Evolutionary conservation across 2,113 vertebrate genomes (phyloP), one percentile per base, ranked within the genome.

Genomic region (Meles meles): DNA sequence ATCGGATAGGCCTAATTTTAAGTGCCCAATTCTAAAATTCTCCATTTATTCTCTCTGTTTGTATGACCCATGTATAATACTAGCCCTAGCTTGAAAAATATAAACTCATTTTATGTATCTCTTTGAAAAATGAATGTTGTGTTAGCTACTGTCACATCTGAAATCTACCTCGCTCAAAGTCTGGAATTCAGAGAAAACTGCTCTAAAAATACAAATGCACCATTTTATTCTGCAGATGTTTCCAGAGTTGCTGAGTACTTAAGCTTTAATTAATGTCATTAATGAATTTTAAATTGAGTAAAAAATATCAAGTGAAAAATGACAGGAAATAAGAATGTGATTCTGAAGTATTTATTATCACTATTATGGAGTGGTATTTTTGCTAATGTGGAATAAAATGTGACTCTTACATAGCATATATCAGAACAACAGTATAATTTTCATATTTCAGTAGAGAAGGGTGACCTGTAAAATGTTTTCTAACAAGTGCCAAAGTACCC

Each of bases 221-320:
- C 27, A 92, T 77, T 96, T 95, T 49, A 85, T 95, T 96, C 95
- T 96, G 80, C 18, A 80, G n/a, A 76, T 72, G 39, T 90, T 97
- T 96, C 18, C 15, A 59, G 31, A 69, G 17, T 89, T 96, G 21
- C 57, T 87, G 94, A 90, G 47, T 92, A 88, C 18, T 91, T 90
- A 89, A 77, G 86, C 42, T 96, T 97, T 98, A 98, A 98, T 97
- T 95, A 98, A 93, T 93, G 85, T 93, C 67, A 97, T 77, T 82
- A 91, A 93, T 94, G 44, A 97, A 93, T 95, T 95, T 65, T 79
- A 96, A 97, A 57, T 86, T 79, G 25, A 37, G 37, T 31, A 49
- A 69, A 69, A 57, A 94, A 92, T 86, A 95, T 88, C 52, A 94
- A 97, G 52, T 42, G 21, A 85, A 81, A 95, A 95, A 94, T 95